Evolutionary conservation across 2,113 vertebrate species (phyloP), one percentile per base, ranked within the genome.

Genomic region (Psittacus erithacus): DNA sequence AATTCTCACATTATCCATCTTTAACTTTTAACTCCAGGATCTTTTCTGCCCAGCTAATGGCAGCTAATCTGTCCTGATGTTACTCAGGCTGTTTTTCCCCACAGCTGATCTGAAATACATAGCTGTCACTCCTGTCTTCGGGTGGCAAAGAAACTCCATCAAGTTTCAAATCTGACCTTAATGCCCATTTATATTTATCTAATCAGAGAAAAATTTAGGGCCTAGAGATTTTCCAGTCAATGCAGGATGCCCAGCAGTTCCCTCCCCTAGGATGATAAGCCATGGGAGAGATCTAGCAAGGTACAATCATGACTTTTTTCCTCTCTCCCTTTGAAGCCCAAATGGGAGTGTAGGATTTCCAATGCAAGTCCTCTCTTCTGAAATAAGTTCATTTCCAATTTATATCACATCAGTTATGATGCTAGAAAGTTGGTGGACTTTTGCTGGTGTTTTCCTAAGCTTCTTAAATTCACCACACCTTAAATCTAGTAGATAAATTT

Each of bases 401-500:
- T 62, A 41, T 68, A 84, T 93, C 4, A 1, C 64, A 91, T 94
- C 92, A 35, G 71, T 62, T 95, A 73, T 11, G 4, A 50, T 78
- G 75, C 60, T 95, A 94, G 91, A 81, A 95, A 97, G 44, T 35
- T 78, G n/a, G 35, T 82, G 77, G 74, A 96, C 90, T 70, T 96
- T 74, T 31, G 41, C 64, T 94, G 94, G 92, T 89, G 83, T 96
- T 97, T 94, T 97, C 89, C 60, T 97, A 97, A 98, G 86, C 97
- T 94, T 90, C 95, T 97, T 96, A 97, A 97, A 90, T 96, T 97
- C 87, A 90, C 91, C 95, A 59, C 1, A 12, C 96, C 93, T 96
- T 90, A 98, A 95, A 97, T 91, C 82, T 82, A 77, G 44, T 73
- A 82, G 91, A 97, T 95, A 98, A 97, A 98, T 98, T 97, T 95